These are phyloP conservation scores for Phocides pigmalion DNA, from an alignment of 1,140 invertebrate genomes.

Conservation along the genomic window DNA sequence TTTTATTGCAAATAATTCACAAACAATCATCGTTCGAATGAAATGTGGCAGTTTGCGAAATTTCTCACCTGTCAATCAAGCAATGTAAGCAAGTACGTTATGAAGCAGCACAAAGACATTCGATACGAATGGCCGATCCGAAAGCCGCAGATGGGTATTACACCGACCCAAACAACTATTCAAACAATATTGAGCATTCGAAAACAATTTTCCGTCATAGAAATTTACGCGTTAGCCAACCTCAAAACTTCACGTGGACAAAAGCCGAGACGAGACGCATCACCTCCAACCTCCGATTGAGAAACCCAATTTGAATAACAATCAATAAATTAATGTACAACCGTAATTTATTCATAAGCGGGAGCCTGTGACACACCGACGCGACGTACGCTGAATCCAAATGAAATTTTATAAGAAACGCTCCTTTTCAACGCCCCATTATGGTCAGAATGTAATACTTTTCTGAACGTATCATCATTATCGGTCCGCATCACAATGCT, in stretches of 20 bases:
- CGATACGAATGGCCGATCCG: slow-evolving; percentile 58
- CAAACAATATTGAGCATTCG: slow-evolving; percentile 45
- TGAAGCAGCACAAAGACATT: slow-evolving; percentile 52
- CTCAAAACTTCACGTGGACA: slow-evolving; percentile 60
- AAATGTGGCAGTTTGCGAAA: slow-evolving; percentile 41
- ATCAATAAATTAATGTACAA: slow-evolving; percentile 82
- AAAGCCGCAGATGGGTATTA: slow-evolving; percentile 50
- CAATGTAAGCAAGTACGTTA: slow-evolving; percentile 25
- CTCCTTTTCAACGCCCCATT: slow-evolving; percentile 70
- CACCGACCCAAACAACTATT: slow-evolving; percentile 48
- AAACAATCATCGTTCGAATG: slow-evolving; percentile 30
- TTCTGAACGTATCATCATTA: slow-evolving; percentile 81
- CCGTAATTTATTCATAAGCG: slow-evolving; percentile 78
- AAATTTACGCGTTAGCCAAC: slow-evolving; percentile 54
- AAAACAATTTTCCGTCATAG: slow-evolving; percentile 64
- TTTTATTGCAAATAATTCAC: slow-evolving; percentile 2
- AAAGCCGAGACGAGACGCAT: slow-evolving; percentile 69
- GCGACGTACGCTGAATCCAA: slow-evolving; percentile 75
- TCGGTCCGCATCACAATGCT: slow-evolving; percentile 68
- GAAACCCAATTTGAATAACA: slow-evolving; percentile 82
- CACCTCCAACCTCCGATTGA: slow-evolving; percentile 79
- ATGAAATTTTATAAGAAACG: slow-evolving; percentile 80
- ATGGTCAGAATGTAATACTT: slow-evolving; percentile 75
- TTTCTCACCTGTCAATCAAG: slow-evolving; percentile 56
- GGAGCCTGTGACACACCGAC: slow-evolving; percentile 64